These are phyloP conservation scores for Pygoscelis adeliae DNA, from an alignment of 2,113 vertebrate genomes.

Conservation along the genomic window DNA sequence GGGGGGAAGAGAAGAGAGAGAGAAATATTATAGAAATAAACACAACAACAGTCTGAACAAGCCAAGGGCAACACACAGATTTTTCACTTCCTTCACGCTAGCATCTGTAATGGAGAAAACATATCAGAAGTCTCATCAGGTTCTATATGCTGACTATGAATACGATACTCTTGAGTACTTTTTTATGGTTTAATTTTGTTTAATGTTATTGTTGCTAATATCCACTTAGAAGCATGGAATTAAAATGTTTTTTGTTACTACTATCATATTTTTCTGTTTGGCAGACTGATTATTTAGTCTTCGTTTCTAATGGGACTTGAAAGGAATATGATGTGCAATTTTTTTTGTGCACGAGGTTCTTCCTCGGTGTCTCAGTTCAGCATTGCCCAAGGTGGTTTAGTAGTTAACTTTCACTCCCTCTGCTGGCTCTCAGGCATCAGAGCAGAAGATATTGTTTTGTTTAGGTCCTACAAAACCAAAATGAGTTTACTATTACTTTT, in stretches of 20 bases:
- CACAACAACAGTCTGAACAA: not conserved
- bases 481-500: not conserved
- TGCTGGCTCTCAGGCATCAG: conserved; percentile 37
- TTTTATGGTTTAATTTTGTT: conserved; percentile 22
- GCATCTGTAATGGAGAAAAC: not conserved
- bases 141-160: not conserved
- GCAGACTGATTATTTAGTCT: not conserved
- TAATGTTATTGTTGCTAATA: conserved; percentile 44
- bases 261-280: not conserved
- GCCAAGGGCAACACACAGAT: conserved; percentile 50
- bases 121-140: not conserved
- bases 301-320: not conserved
- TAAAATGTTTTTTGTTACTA: not conserved
- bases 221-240: conserved; percentile 15
- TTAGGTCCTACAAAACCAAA: not conserved
- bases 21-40: conserved; percentile 27
- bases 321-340: not conserved
- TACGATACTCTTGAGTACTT: not conserved
- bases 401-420: conserved; percentile 44
- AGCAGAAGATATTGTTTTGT: not conserved
- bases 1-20: not conserved
- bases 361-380: not conserved
- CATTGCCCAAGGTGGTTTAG: not conserved
- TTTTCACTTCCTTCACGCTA: not conserved
- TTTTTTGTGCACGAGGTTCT: not conserved